These are phyloP conservation scores for Apamea sordens DNA, from an alignment of 2,888 invertebrate genomes.

Conservation along the genomic window DNA sequence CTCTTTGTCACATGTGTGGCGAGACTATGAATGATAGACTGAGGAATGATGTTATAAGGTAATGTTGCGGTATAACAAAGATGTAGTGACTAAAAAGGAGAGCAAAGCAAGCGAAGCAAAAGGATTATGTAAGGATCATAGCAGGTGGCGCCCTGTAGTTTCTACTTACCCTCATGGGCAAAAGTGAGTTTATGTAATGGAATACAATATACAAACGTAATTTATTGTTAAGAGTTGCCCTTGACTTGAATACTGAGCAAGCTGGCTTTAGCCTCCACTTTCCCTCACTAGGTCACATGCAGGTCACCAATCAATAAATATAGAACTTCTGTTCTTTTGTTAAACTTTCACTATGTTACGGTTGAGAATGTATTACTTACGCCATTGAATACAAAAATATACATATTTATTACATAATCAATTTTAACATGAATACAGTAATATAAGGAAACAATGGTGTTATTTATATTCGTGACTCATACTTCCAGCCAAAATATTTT, in stretches of 20 bases:
- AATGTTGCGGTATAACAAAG: background rate
- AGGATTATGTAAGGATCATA: background rate
- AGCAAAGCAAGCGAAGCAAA: background rate
- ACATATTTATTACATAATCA: background rate
- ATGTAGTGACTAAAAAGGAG: background rate
- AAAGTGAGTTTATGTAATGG: background rate
- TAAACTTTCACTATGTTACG: background rate
- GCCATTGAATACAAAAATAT: background rate
- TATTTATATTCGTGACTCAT: constrained; percentile 7
- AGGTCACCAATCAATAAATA: constrained; percentile 40
- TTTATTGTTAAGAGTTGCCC: constrained; percentile 4
- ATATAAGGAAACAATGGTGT: constrained; percentile 30
- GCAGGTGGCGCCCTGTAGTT: too few species aligned
- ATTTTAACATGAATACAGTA: background rate
- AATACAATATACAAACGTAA: constrained; percentile 1
- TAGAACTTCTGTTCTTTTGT: constrained; percentile 7
- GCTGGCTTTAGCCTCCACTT: background rate
- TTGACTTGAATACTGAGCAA: constrained; percentile 6
- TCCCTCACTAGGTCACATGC: constrained; percentile 14
- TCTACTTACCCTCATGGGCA: background rate
- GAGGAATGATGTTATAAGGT: background rate
- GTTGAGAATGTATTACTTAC: background rate
- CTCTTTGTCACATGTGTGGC: background rate
- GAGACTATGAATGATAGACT: background rate
- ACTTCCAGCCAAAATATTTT: constrained; percentile 2